These are phyloP conservation scores for Branchellion lobata DNA, from an alignment of 2,888 invertebrate genomes.

Conservation along the genomic window DNA sequence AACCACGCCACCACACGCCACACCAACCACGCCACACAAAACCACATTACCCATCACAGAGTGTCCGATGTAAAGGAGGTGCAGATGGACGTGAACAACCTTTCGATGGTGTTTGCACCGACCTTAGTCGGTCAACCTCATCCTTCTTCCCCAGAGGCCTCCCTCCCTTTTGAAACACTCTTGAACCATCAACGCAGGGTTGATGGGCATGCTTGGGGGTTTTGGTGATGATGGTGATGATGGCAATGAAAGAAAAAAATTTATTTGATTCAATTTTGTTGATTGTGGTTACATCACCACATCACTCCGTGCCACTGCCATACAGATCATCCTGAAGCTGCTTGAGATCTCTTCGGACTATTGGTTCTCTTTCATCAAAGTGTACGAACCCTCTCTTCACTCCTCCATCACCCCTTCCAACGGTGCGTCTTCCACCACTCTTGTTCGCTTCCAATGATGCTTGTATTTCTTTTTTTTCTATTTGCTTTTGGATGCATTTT, in stretches of 20 bases:
- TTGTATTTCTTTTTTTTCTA: neutral
- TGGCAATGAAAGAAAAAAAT: neutral
- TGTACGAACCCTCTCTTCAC: conserved; percentile 56
- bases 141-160: conserved; percentile 75
- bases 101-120: conserved; percentile 88
- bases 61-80: conserved; percentile 79
- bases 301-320: too few species aligned
- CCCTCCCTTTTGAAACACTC: conserved; percentile 69
- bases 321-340: conserved; percentile 34
- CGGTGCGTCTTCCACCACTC: neutral
- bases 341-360: conserved; percentile 6
- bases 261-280: neutral
- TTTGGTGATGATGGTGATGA: too few species aligned
- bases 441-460: too few species aligned
- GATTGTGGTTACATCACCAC: too few species aligned
- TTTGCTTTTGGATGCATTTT: too few species aligned
- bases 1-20: too few species aligned
- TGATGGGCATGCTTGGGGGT: conserved; percentile 52
- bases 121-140: conserved; percentile 79
- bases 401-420: conserved; percentile 63
- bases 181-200: conserved; percentile 74
- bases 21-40: neutral
- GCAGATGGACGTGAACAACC: conserved; percentile 85
- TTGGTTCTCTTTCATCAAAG: conserved; percentile 39
- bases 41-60: conserved; percentile 63